phyloP scores from a whole-genome alignment of 2,888 invertebrate genomes.

The Uloborus plumipes region DNA sequence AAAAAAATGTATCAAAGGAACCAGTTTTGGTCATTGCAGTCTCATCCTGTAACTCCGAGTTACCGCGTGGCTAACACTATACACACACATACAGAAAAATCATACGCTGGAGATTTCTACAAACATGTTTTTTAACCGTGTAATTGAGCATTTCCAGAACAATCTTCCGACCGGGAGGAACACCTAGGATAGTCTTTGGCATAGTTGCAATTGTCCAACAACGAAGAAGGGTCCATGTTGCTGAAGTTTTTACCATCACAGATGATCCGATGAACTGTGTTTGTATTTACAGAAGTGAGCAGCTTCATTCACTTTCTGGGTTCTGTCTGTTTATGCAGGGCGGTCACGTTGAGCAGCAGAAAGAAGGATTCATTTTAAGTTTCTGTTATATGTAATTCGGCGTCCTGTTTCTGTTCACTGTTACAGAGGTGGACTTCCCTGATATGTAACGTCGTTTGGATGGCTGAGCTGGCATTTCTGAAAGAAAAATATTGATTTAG shows the following conservation, averaged over 20 bases:
- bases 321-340: constrained; percentile 24
- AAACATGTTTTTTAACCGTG: constrained; percentile 14
- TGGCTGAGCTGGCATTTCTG: constrained; percentile 63
- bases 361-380: constrained; percentile 5
- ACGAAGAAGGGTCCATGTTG: constrained; percentile 4
- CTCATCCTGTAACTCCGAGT: constrained; percentile 3
- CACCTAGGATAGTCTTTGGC: constrained; percentile 58
- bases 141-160: constrained; percentile 51
- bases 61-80: constrained; percentile 8
- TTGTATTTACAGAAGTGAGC: constrained; percentile 23
- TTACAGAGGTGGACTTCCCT: constrained; percentile 63
- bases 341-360: constrained; percentile 41
- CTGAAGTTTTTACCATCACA: constrained; percentile 45
- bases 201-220: constrained; percentile 25
- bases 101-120: constrained; percentile 27
- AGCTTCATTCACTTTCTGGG: constrained; percentile 11
- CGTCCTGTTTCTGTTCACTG: not conserved
- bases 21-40: constrained; percentile 10
- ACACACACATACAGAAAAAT: constrained; percentile 37
- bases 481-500: too few relatives aligned
- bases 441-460: constrained; percentile 65
- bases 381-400: constrained; percentile 37
- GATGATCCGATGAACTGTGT: constrained; percentile 55
- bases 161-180: constrained; percentile 26
- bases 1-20: not conserved